Evolutionary conservation across 2,113 vertebrate species (phyloP).

Genomic region (Heptranchias perlo): DNA sequence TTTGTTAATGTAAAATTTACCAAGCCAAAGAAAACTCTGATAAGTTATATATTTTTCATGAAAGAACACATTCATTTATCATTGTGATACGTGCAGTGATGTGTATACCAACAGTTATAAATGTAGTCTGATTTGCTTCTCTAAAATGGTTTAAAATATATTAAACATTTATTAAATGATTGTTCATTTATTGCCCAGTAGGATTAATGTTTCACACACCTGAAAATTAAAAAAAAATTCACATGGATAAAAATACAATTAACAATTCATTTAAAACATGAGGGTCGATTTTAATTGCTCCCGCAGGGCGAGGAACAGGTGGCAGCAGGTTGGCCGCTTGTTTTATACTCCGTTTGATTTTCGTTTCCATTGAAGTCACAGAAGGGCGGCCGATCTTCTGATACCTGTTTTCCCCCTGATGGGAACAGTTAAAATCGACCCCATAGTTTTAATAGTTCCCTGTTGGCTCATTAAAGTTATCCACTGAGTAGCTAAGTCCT

Average conservation of each 20-base stretch:
- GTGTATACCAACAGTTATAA: not conserved
- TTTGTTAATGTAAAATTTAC: not conserved
- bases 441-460: not conserved
- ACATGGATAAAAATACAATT: not conserved
- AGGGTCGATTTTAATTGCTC: not conserved
- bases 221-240: not conserved
- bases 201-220: not conserved
- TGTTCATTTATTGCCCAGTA: not conserved
- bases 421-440: not conserved
- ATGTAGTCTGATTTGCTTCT: not conserved
- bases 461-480: not conserved
- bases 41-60: not conserved
- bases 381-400: not conserved
- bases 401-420: not conserved
- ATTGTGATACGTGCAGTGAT: not conserved
- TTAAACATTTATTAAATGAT: not conserved
- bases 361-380: not conserved
- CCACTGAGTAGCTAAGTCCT: not conserved
- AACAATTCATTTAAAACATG: not conserved
- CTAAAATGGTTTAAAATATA: not conserved
- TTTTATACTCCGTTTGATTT: not conserved
- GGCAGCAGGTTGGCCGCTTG: not conserved
- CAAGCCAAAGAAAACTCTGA: not conserved
- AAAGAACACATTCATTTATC: not conserved
- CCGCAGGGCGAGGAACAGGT: not conserved